phyloP scores from a whole-genome alignment of 2,113 vertebrate species.

The Amphiprion percula region DNA sequence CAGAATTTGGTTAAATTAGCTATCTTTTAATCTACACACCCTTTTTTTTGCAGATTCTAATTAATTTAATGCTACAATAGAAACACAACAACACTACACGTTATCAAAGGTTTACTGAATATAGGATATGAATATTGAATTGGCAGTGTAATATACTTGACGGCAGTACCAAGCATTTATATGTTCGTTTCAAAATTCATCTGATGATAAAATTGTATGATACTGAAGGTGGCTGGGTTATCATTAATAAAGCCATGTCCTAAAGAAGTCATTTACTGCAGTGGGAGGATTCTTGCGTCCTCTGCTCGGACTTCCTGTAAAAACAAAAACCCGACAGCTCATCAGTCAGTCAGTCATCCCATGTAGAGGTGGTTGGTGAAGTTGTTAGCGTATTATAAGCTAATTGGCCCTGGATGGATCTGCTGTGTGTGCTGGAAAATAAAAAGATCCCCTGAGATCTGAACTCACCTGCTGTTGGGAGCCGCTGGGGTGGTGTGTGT shows the following conservation, averaged over 20 bases:
- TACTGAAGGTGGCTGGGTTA: not conserved
- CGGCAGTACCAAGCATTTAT: not conserved
- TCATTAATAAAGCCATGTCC: constrained; percentile 5
- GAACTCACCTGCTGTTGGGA: constrained; percentile 58
- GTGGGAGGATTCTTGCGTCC: not conserved
- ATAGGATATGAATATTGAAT: too few species aligned
- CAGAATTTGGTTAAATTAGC: too few species aligned
- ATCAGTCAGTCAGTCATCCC: constrained; percentile 51
- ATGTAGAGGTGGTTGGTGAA: constrained; percentile 50
- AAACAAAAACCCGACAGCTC: constrained; percentile 28
- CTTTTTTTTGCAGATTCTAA: too few species aligned
- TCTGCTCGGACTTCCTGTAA: not conserved
- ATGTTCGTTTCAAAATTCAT: not conserved
- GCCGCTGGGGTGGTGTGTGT: constrained; percentile 25
- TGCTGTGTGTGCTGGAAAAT: constrained; percentile 81
- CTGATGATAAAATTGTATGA: not conserved
- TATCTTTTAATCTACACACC: too few species aligned
- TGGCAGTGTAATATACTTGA: too few species aligned
- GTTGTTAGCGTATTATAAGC: constrained; percentile 75
- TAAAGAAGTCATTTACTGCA: not conserved
- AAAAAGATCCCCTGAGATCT: constrained; percentile 80
- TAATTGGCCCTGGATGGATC: constrained; percentile 79
- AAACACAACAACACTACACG: too few species aligned
- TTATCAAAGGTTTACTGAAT: too few species aligned
- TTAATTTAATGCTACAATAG: too few species aligned